These are phyloP conservation scores for Rousettus madagascariensis DNA, from an alignment of 2,797 vertebrate species.

Conservation along the genomic window DNA sequence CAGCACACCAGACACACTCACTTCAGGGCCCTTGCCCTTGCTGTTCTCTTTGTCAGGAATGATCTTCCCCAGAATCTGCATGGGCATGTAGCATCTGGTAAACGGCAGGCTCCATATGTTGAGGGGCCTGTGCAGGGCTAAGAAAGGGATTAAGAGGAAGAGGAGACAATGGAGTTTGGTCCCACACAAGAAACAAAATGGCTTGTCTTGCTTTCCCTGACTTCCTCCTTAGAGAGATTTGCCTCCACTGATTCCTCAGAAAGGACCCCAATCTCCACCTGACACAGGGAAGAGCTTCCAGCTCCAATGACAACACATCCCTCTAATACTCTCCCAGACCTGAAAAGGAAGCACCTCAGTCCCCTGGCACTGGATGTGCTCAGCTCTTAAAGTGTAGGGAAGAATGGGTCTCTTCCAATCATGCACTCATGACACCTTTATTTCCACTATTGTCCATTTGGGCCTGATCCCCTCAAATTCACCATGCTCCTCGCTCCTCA, in stretches of 20 bases:
- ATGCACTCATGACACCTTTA: background rate
- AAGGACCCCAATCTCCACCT: background rate
- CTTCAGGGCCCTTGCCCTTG: slow-evolving; percentile 1
- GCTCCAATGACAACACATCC: background rate
- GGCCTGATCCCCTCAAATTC: background rate
- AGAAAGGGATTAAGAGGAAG: background rate
- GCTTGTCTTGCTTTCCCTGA: background rate
- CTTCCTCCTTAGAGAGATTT: background rate
- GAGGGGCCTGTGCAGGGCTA: background rate
- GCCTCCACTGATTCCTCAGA: background rate
- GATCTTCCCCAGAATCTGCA: background rate
- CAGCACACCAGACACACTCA: background rate
- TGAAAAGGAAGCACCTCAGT: background rate
- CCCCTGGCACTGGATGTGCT: rapidly evolving
- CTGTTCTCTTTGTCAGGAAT: slow-evolving; percentile 13
- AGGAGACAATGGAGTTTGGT: background rate
- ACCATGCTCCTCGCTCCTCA: background rate
- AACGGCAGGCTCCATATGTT: slow-evolving; percentile 50
- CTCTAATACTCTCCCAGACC: background rate
- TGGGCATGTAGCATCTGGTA: slow-evolving; percentile 4
- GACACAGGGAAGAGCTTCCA: background rate
- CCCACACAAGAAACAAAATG: background rate
- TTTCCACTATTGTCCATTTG: background rate
- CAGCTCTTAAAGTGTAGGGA: background rate
- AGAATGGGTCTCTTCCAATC: background rate